Base-by-base conservation (phyloP, 1,140 invertebrate genomes). In the Odontomachus brunneus region DNA sequence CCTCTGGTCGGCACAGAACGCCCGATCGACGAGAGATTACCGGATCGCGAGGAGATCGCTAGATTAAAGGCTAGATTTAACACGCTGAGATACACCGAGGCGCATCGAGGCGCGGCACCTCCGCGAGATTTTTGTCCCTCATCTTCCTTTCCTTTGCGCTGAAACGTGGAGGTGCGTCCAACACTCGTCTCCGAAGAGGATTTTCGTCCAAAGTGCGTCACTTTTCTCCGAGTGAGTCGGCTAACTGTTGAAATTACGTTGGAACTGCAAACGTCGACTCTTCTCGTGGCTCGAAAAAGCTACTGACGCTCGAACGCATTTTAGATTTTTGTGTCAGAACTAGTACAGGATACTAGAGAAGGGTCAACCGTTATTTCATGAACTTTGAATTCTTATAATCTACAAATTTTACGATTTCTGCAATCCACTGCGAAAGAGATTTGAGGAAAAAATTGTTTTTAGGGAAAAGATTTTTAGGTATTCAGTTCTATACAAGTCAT, bases 381-480 rank as follows among this genome's bases (percentile, higher is more conserved):
- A n/a, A n/a, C n/a, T n/a, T n/a, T n/a, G n/a, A n/a, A n/a, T n/a
- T n/a, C n/a, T n/a, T n/a, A n/a, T n/a, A n/a, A n/a, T n/a, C n/a
- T n/a, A n/a, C n/a, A n/a, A n/a, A n/a, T n/a, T n/a, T n/a, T n/a
- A n/a, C n/a, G n/a, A n/a, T n/a, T n/a, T n/a, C n/a, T n/a, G n/a
- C n/a, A n/a, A n/a, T n/a, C n/a, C n/a, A n/a, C n/a, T n/a, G n/a
- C n/a, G n/a, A n/a, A n/a, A n/a, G n/a, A n/a, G n/a, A n/a, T n/a
- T n/a, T n/a, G n/a, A 55, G 71, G 53, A 65, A 75, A 72, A 57
- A 19, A 49, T 59, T 69, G 63, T 63, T 71, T 74, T 71, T 48
- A 74, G 51, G 38, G 71, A 69, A 63, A 59, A 44, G 63, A 63
- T 82, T 69, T 71, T 74, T 82, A 82, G 80, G 71, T 62, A 82